Base-by-base conservation (phyloP, 1,140 invertebrate species). In the Piezodorus guildinii region DNA sequence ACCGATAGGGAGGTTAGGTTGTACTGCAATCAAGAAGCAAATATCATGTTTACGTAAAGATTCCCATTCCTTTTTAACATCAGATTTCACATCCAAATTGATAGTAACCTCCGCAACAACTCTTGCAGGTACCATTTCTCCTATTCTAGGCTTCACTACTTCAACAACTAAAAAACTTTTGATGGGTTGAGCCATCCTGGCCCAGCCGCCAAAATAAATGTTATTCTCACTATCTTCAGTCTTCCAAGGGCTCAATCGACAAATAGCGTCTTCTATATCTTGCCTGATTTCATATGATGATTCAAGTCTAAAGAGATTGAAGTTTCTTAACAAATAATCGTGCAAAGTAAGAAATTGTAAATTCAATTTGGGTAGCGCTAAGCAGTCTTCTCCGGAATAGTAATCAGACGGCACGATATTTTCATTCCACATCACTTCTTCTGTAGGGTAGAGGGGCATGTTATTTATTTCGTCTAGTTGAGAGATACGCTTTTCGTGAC, bases 341-440 rank as follows among this genome's bases (percentile, higher is more conserved):
- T 99, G 95, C 6, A 99, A 76, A 0, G 97, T 99, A 4, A 99
- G 78, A 77, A 99, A 99, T 77, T 99, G 96, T 8, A 99, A 78
- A 78, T 99, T 99, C 0, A 99, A 77, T 75, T 99, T 99, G 0
- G 97, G 96, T 65, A 99, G 77, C 0, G 97, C 96, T 10, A 99
- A 77, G 71, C 91, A 94, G 30, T 87, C 91, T 74, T 98, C 94
- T 1, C 94, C 93, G 60, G 90, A 93, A 76, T 92, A 98, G 75
- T 96, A 97, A 71, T 98, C 95, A 0, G 91, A 92, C 0, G 97
- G 97, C 0, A 99, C 96, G 39, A 99, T 85, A 73, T 97, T 98
- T 74, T 98, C 95, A 77, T 99, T 94, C 97, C 97, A 99, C 69
- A 99, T 96, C 12, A 99, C 87, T 59, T 93, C 85, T 74, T 99